Conservation (phyloP, 2,888 invertebrate species). For the Diadegma fenestrale region DNA sequence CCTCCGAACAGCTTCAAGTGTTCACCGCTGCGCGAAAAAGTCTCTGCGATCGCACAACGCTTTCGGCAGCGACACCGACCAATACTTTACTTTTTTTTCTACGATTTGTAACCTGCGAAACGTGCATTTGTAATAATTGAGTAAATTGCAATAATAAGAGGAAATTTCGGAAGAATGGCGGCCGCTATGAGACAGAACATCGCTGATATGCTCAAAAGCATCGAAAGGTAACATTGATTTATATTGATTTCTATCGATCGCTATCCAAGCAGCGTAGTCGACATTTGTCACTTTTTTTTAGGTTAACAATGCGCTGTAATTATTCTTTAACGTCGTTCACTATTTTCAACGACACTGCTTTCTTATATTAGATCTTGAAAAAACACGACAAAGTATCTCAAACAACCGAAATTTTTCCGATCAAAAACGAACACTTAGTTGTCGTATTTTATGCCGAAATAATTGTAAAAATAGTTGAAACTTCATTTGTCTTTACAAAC, state of each 20-base stretch:
- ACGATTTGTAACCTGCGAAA: slow-evolving; percentile 27
- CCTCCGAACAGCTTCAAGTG: too few species aligned
- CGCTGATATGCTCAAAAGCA: slow-evolving; percentile 94
- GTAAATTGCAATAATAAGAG: slow-evolving; percentile 65
- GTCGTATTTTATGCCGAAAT: too few species aligned
- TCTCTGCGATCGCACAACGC: neutral
- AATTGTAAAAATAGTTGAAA: neutral
- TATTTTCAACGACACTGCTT: neutral
- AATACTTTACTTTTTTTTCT: neutral
- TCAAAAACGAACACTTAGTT: too few species aligned
- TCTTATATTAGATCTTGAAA: neutral
- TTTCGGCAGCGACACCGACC: neutral
- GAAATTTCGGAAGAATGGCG: slow-evolving; percentile 86
- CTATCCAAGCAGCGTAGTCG: neutral
- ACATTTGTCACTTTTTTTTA: slow-evolving; percentile 33
- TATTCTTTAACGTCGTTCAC: neutral
- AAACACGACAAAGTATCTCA: neutral
- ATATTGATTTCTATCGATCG: neutral
- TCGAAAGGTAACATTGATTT: slow-evolving; percentile 90
- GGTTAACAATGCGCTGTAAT: slow-evolving; percentile 28
- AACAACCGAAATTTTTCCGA: neutral
- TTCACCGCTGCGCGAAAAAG: too few species aligned
- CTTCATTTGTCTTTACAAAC: neutral
- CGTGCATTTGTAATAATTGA: slow-evolving; percentile 51
- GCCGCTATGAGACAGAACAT: slow-evolving; percentile 95